Conservation (phyloP, 92 coral and sea anemone genomes). For the Phenganax stokvisi region DNA sequence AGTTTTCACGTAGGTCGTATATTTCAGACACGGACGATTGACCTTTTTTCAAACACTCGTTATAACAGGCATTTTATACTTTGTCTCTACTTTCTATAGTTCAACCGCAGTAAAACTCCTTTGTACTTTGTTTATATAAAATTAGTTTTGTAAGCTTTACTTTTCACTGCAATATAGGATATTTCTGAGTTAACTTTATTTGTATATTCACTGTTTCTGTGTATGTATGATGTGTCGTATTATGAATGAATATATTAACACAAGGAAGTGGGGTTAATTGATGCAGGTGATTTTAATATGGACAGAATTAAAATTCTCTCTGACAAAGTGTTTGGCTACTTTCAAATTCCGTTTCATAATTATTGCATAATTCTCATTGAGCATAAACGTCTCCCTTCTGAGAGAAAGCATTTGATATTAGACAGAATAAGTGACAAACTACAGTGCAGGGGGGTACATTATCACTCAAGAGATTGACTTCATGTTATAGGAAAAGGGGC, state of each 20-base stretch:
- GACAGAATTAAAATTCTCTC: neutral
- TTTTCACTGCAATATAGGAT: no score
- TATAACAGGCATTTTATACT: no score
- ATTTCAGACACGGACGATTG: no score
- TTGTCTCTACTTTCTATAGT: no score
- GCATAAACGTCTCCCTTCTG: no score
- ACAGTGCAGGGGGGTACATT: neutral
- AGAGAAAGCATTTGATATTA: no score
- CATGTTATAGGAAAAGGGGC: slow-evolving; percentile 68
- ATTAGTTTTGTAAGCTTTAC: no score
- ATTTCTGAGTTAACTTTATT: no score
- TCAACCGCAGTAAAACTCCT: no score
- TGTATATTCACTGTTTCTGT: neutral
- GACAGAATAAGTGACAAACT: neutral
- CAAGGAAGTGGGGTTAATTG: neutral
- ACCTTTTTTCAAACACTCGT: no score
- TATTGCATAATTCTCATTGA: neutral
- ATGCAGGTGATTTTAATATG: slow-evolving; percentile 9
- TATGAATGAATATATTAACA: neutral
- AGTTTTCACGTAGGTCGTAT: no score
- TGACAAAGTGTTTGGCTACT: neutral
- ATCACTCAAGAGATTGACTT: neutral
- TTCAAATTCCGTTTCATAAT: neutral
- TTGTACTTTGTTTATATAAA: no score
- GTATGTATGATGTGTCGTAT: neutral